phyloP scores from a whole-genome alignment of 2,888 invertebrate genomes.

The Caenorhabditis auriculariae region DNA sequence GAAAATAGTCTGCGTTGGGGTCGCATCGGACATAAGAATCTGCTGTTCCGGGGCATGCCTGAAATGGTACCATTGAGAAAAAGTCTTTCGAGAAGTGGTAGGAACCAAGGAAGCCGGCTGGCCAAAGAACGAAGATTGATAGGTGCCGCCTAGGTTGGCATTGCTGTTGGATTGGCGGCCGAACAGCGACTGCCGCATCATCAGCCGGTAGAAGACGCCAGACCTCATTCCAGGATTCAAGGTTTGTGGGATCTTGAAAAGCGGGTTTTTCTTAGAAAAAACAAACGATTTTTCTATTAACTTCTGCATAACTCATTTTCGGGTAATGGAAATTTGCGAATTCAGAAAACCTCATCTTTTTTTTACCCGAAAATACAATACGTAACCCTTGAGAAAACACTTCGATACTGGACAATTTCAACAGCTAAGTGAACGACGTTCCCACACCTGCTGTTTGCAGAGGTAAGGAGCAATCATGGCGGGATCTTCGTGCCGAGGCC shows the following conservation, averaged over 20 bases:
- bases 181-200: conserved; percentile 60
- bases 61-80: conserved; percentile 3
- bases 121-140: conserved; percentile 53
- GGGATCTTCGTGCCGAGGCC: conserved; percentile 61
- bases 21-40: conserved; percentile 60
- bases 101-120: conserved; percentile 32
- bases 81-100: no score
- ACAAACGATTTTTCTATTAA: no score
- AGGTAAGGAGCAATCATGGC: conserved; percentile 63
- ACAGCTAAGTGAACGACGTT: no score
- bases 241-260: conserved; percentile 51
- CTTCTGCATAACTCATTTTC: no score
- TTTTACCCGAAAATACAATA: no score
- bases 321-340: not conserved
- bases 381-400: no score
- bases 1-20: conserved; percentile 53
- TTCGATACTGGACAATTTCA: not conserved
- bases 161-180: conserved; percentile 54
- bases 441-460: conserved; percentile 61
- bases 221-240: conserved; percentile 53
- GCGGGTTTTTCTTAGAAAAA: no score
- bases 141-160: conserved; percentile 45
- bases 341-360: not conserved
- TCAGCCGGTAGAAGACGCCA: conserved; percentile 59
- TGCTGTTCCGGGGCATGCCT: conserved; percentile 56